phyloP scores from a whole-genome alignment of 1,140 invertebrate species.

The Microplitis demolitor region DNA sequence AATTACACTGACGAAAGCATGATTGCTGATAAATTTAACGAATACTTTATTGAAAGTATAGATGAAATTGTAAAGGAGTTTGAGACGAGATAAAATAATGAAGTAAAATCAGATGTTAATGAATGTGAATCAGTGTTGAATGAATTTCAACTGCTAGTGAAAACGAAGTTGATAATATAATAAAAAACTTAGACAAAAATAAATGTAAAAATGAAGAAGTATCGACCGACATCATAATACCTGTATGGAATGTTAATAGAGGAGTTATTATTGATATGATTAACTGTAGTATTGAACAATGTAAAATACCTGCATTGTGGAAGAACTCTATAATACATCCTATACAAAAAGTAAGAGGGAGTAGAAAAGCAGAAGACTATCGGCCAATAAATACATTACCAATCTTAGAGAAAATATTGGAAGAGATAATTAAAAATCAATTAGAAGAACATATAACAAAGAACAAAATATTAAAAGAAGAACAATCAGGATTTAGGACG shows the following conservation, averaged over 20 bases:
- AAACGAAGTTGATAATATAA: neutral
- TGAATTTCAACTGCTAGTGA: neutral
- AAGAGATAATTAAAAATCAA: constrained; percentile 31
- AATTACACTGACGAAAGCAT: no score
- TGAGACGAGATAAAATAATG: neutral
- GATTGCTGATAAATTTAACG: neutral
- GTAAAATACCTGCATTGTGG: constrained; percentile 18
- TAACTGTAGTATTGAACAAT: constrained; percentile 2
- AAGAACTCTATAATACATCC: constrained; percentile 33
- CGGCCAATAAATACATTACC: constrained; percentile 35
- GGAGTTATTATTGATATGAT: constrained; percentile 11
- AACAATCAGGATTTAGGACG: constrained; percentile 26
- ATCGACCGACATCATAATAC: neutral
- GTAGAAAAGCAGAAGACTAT: constrained; percentile 26
- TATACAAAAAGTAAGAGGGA: constrained; percentile 31
- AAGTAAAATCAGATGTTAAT: neutral
- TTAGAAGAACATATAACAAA: constrained; percentile 14
- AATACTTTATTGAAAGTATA: neutral
- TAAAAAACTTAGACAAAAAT: neutral
- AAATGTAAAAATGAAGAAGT: neutral
- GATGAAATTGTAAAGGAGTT: neutral
- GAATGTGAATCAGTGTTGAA: neutral
- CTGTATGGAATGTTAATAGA: neutral
- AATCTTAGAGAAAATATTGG: constrained; percentile 34
- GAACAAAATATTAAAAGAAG: constrained; percentile 22